Percentiles rank a stretch among this genome's conserved stretches.
phyloP scores from a whole-genome alignment of 1,140 invertebrate species.

The Drosophila arizonae region DNA sequence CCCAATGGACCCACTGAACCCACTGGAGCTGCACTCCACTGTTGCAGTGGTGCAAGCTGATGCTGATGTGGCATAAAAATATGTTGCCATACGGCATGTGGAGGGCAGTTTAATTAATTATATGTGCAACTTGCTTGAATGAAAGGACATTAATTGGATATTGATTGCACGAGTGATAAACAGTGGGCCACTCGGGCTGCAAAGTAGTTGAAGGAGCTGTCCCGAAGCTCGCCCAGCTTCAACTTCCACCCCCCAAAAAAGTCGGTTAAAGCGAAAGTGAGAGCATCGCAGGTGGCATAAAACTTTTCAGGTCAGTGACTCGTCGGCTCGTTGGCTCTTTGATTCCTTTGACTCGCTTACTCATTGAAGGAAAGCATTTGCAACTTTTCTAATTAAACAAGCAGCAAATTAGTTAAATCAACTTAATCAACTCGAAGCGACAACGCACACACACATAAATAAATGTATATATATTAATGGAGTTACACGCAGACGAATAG shows the following conservation, averaged over 20 bases:
- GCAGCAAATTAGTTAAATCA: slow-evolving; percentile 36
- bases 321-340: background rate
- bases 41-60: slow-evolving; percentile 51
- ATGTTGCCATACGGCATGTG: slow-evolving; percentile 54
- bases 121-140: slow-evolving; percentile 55
- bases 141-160: slow-evolving; percentile 69
- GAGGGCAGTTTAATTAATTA: slow-evolving; percentile 67
- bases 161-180: slow-evolving; percentile 64
- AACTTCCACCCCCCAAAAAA: background rate
- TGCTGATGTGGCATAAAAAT: slow-evolving; percentile 76
- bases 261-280: background rate
- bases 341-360: too few species aligned
- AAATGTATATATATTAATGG: background rate
- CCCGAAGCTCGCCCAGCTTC: background rate
- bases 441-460: slow-evolving; percentile 6
- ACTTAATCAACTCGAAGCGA: slow-evolving; percentile 36
- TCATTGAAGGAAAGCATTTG: slow-evolving; percentile 15
- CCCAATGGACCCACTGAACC: slow-evolving; percentile 36
- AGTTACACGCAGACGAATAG: too few species aligned
- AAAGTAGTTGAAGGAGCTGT: background rate
- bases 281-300: background rate
- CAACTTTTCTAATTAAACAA: slow-evolving; percentile 69
- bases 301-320: slow-evolving; percentile 28
- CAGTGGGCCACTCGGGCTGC: slow-evolving; percentile 17
- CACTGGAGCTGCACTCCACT: background rate